Evolutionary conservation across 2,797 vertebrate species (phyloP).

Genomic region (Hipposideros larvatus): DNA sequence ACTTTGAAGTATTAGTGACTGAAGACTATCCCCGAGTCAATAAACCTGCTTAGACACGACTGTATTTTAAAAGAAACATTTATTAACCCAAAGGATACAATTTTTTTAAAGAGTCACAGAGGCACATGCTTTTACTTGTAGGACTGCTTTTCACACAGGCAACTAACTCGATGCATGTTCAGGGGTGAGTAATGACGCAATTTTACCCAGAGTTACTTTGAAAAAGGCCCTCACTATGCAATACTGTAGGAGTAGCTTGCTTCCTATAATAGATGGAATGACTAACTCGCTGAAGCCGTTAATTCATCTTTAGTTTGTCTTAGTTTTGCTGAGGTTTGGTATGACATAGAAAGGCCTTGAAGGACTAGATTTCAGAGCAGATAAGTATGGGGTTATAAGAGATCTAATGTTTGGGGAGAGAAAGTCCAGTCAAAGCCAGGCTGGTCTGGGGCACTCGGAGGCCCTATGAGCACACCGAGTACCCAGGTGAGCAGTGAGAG

Average conservation of each 20-base stretch:
- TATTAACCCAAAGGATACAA: neutral
- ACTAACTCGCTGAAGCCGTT: neutral
- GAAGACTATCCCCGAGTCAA: neutral
- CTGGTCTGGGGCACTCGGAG: neutral
- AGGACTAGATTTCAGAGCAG: neutral
- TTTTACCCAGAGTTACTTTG: neutral
- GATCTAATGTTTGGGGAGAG: conserved; percentile 4
- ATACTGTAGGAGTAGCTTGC: neutral
- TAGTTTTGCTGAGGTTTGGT: neutral
- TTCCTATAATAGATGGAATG: neutral
- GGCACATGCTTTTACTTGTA: neutral
- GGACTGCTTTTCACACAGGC: neutral
- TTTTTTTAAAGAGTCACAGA: neutral
- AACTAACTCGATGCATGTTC: neutral
- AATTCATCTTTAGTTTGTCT: neutral
- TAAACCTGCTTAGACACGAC: neutral
- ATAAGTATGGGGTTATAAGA: neutral
- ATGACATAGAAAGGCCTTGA: neutral
- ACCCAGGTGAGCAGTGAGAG: neutral
- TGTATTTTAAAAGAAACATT: conserved; percentile 37
- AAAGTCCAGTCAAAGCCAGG: neutral
- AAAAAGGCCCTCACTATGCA: neutral
- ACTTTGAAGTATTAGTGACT: neutral
- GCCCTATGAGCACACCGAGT: neutral
- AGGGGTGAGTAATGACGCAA: neutral